Evolutionary conservation across 2,888 invertebrate genomes (phyloP), one percentile per base, ranked within the genome.

Genomic region (Cryptus armator): DNA sequence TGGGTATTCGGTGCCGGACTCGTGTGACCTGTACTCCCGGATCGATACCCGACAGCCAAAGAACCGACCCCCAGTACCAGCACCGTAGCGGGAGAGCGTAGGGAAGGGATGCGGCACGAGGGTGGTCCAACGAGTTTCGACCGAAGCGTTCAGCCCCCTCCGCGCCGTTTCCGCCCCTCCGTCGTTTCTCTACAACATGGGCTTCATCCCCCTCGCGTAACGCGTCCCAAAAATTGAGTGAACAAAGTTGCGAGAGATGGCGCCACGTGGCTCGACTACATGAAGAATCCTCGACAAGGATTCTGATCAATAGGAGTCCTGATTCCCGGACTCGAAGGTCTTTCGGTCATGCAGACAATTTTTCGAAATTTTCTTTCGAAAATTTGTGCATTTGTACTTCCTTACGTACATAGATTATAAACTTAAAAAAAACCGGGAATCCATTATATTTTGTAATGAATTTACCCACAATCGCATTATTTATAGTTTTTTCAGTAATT

Each of bases 11-110:
- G 51, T 46, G 62, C 84, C 87, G 85, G 89, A 88, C 85, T 91
- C 92, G 91, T 91, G 92, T 93, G 92, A 92, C 91, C 88, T 89
- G 92, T 89, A 86, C 87, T 89, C 78, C 76, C 71, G 89, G 92
- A 93, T 93, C 93, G 93, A 93, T 93, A 93, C 90, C 84, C 75
- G 19, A 71, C 24, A 81, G 79, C 87, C 87, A 84, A 87, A 87
- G 89, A 87, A 88, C 89, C 86, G 85, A 85, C 85, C 84, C 87
- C 86, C 86, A 87, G 43, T 43, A 56, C 46, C 66, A 66, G 48
- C 32, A 67, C 53, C 64, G 44, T 59, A 62, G 46, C 46, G 51
- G 24, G 74, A 48, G 32, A 37, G 71, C 32, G 76, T 81, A 9
- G 78, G 70, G 67, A 56, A 70, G 84, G 82, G 75, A 81, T 62